Conservation (phyloP, 92 coral and sea anemone genomes). For the Parazoanthus swiftii region DNA sequence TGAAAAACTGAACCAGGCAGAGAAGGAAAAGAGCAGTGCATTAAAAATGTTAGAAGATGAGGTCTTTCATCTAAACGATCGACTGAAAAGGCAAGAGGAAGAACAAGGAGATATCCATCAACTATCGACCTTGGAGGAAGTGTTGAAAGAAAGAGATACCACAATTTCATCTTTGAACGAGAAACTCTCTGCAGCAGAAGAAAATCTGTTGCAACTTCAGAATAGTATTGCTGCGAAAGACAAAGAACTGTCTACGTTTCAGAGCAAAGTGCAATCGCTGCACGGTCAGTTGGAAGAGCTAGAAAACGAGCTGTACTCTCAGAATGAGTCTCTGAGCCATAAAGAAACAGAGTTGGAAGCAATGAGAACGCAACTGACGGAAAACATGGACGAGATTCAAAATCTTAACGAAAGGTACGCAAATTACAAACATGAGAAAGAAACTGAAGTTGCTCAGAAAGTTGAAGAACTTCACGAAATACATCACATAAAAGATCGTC, state of each 20-base stretch:
- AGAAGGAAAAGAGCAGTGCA: constrained; percentile 39
- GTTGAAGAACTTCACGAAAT: constrained; percentile 60
- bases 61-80: constrained; percentile 48
- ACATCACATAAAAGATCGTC: constrained; percentile 47
- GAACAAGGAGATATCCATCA: constrained; percentile 52
- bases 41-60: constrained; percentile 61
- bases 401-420: background rate
- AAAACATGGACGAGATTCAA: constrained; percentile 3
- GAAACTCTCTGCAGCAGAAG: constrained; percentile 10
- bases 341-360: constrained; percentile 42
- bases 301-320: constrained; percentile 48
- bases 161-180: constrained; percentile 25
- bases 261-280: constrained; percentile 50
- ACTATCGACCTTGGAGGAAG: constrained; percentile 14
- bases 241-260: constrained; percentile 13
- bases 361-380: constrained; percentile 6
- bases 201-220: constrained; percentile 11
- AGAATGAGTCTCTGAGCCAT: constrained; percentile 47
- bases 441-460: constrained; percentile 50
- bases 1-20: constrained; percentile 47
- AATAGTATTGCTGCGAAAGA: constrained; percentile 7
- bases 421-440: constrained; percentile 33
- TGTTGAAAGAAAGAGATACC: constrained; percentile 29
- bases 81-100: constrained; percentile 52
- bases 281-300: constrained; percentile 56